Conservation (phyloP, 2,888 invertebrate genomes). For the Drosophila algonquin region DNA sequence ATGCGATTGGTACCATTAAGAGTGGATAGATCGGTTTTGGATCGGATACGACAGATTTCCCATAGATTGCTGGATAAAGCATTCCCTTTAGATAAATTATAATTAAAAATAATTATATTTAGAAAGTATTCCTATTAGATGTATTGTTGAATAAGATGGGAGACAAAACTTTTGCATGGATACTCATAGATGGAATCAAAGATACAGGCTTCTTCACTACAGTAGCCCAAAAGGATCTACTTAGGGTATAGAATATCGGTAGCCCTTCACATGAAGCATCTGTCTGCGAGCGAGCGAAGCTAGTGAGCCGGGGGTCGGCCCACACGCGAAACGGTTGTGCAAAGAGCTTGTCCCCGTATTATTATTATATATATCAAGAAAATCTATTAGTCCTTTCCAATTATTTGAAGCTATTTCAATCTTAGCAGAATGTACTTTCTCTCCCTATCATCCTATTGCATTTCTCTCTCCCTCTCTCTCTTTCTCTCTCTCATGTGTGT, state of each 20-base stretch:
- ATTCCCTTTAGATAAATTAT: too few species aligned
- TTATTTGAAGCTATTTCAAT: slow-evolving; percentile 30
- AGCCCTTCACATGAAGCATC: too few species aligned
- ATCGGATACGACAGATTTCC: neutral
- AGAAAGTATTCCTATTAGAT: slow-evolving; percentile 4
- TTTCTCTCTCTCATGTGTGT: slow-evolving; percentile 14
- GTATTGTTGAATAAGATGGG: too few species aligned
- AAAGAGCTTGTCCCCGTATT: slow-evolving; percentile 5
- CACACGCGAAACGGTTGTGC: too few species aligned
- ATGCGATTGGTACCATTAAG: slow-evolving; percentile 31
- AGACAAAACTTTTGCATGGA: slow-evolving; percentile 7
- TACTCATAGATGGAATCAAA: neutral
- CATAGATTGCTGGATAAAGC: neutral
- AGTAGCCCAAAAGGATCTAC: too few species aligned
- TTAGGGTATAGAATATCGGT: too few species aligned
- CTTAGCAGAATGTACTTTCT: slow-evolving; percentile 45
- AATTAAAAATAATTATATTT: too few species aligned
- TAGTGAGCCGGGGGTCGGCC: too few species aligned
- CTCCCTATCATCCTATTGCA: slow-evolving; percentile 51
- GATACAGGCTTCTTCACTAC: too few species aligned
- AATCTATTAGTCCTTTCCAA: slow-evolving; percentile 32
- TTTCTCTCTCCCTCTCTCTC: slow-evolving; percentile 34
- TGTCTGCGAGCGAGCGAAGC: too few species aligned
- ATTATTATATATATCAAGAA: slow-evolving; percentile 19
- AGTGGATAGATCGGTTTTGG: slow-evolving; percentile 1